Evolutionary conservation across 2,113 vertebrate species (phyloP).

Genomic region (Bos indicus): DNA sequence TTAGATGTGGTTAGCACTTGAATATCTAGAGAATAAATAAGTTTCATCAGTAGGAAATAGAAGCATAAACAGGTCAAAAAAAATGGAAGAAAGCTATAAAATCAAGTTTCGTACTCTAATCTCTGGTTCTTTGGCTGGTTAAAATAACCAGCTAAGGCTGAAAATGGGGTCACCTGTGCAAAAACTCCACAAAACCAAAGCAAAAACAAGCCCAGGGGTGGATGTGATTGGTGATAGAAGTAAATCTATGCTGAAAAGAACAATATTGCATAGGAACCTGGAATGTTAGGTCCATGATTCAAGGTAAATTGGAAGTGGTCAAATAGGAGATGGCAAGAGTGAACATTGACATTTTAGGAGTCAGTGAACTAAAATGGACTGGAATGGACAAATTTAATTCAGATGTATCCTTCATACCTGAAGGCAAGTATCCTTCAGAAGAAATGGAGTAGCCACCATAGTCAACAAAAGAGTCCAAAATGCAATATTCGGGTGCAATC

Average conservation of each 20-base stretch:
- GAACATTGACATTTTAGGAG: no score
- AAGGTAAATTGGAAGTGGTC: no score
- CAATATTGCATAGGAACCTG: no score
- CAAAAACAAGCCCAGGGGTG: not conserved
- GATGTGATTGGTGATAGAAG: not conserved
- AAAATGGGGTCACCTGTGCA: not conserved
- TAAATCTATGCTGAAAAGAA: not conserved
- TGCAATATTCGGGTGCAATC: not conserved
- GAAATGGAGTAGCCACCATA: no score
- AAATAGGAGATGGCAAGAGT: no score
- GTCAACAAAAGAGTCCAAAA: not conserved
- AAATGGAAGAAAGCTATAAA: not conserved
- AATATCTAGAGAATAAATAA: not conserved
- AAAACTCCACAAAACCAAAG: not conserved
- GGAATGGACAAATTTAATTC: no score
- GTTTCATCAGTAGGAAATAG: not conserved
- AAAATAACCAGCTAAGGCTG: not conserved
- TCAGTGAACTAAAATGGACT: no score
- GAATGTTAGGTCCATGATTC: no score
- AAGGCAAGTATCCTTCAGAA: no score
- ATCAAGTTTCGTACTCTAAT: not conserved
- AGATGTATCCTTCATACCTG: no score
- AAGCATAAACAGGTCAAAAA: not conserved
- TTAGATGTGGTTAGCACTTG: not conserved
- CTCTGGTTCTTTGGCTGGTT: not conserved